Conservation (phyloP, 2,797 vertebrate species). For the Myotis vivesi region DNA sequence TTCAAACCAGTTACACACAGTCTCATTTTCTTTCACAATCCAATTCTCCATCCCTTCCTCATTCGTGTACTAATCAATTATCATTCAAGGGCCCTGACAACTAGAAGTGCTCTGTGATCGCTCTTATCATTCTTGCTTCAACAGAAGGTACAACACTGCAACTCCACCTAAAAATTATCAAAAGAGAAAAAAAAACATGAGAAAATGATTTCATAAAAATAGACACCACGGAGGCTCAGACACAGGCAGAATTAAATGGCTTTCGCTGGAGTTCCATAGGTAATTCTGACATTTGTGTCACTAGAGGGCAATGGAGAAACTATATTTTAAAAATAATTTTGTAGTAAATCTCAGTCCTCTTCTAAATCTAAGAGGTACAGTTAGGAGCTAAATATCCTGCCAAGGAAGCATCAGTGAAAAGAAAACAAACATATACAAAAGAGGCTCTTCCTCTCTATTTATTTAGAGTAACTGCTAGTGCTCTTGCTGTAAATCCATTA, state of each 20-base stretch:
- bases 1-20: conserved; percentile 54
- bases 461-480: conserved; percentile 63
- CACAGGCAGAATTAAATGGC: conserved; percentile 47
- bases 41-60: conserved; percentile 54
- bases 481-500: conserved; percentile 66
- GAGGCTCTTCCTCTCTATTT: conserved; percentile 75
- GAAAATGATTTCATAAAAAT: conserved; percentile 55
- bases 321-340: conserved; percentile 67
- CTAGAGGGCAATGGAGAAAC: conserved; percentile 47
- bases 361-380: conserved; percentile 74
- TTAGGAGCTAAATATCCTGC: conserved; percentile 78
- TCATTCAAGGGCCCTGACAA: conserved; percentile 59
- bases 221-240: conserved; percentile 18
- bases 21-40: conserved; percentile 57
- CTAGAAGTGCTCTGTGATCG: background rate
- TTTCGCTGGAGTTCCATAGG: conserved; percentile 2
- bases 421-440: conserved; percentile 75
- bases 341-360: conserved; percentile 51
- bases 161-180: conserved; percentile 52
- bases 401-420: conserved; percentile 80
- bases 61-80: conserved; percentile 67
- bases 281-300: conserved; percentile 61
- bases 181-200: background rate
- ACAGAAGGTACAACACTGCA: conserved; percentile 3
- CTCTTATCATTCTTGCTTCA: conserved; percentile 32